These are phyloP conservation scores for Narcine bancroftii DNA, from an alignment of 2,113 vertebrate species.

Conservation along the genomic window DNA sequence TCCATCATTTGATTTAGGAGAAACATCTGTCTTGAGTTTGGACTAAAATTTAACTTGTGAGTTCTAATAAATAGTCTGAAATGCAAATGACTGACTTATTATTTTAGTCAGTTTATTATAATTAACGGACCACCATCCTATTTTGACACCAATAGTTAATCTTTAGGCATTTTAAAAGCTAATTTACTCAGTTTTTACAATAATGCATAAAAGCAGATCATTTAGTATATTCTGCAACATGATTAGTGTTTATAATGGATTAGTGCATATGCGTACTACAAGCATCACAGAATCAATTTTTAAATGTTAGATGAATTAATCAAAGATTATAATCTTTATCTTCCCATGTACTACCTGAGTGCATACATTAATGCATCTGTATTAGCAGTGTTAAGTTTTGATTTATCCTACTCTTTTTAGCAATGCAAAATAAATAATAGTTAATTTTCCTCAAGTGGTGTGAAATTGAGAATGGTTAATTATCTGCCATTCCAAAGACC, in stretches of 20 bases:
- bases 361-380: not conserved
- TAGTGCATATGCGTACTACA: not conserved
- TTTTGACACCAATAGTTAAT: not conserved
- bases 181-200: not conserved
- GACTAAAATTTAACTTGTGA: not conserved
- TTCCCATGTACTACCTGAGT: not conserved
- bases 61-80: not conserved
- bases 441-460: not conserved
- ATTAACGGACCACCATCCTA: not conserved
- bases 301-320: not conserved
- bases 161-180: not conserved
- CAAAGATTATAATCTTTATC: not conserved
- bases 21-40: not conserved
- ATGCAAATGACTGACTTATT: not conserved
- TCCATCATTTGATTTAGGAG: not conserved
- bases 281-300: not conserved
- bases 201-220: not conserved
- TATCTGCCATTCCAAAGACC: not conserved
- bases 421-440: not conserved
- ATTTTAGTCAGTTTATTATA: not conserved
- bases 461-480: not conserved
- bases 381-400: conserved; percentile 6
- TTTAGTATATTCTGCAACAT: not conserved
- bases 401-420: not conserved
- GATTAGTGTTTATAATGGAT: conserved; percentile 29